Conservation (phyloP, 2,888 invertebrate genomes). For the Eudasyphora cyanicolor region DNA sequence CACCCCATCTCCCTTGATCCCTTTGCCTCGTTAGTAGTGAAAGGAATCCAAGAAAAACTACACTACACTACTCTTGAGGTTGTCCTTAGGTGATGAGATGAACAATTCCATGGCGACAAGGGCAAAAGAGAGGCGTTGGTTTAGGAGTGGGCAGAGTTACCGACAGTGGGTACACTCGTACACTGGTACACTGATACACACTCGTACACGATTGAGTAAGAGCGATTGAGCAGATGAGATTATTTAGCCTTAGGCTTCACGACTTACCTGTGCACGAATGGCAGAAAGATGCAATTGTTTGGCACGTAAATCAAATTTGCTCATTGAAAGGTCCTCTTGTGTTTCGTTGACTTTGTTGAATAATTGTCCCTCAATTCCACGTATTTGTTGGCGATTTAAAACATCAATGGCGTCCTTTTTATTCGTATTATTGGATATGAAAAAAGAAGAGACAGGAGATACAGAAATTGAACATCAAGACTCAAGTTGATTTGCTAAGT, state of each 20-base stretch:
- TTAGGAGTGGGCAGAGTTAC: no score
- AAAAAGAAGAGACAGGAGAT: conserved; percentile 24
- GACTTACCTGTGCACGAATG: conserved; percentile 92
- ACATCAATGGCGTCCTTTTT: conserved; percentile 92
- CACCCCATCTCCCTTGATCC: no score
- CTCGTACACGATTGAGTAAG: no score
- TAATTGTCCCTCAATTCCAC: conserved; percentile 89
- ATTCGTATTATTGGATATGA: conserved; percentile 4
- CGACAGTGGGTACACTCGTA: no score
- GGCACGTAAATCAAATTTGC: conserved; percentile 94
- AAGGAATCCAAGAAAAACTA: no score
- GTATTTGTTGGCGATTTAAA: conserved; percentile 88
- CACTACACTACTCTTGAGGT: background rate
- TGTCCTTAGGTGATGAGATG: background rate
- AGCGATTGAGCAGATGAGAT: no score
- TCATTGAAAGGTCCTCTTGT: conserved; percentile 96
- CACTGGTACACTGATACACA: no score
- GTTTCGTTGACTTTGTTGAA: conserved; percentile 97
- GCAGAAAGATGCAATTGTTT: conserved; percentile 95
- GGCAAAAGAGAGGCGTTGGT: no score
- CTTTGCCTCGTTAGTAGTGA: no score
- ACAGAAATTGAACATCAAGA: no score
- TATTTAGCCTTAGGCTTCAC: conserved; percentile 17
- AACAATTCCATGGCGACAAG: background rate
- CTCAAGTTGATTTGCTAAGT: no score